Evolutionary conservation across 1,140 invertebrate species (phyloP).

Genomic region (Elymnias hypermnestra): DNA sequence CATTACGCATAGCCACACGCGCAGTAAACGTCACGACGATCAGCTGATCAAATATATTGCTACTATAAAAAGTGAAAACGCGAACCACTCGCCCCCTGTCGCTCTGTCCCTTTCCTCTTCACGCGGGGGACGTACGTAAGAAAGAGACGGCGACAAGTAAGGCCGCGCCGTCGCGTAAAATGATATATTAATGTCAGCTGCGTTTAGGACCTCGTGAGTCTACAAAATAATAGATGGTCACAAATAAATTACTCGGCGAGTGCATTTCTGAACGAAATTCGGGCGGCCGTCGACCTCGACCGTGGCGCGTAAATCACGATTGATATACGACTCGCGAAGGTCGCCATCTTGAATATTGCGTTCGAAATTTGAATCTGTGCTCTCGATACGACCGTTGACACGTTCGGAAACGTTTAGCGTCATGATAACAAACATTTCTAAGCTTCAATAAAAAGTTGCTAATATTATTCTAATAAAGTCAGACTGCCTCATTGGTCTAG

Average conservation of each 20-base stretch:
- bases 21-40: conserved; percentile 71
- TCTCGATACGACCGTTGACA: conserved; percentile 49
- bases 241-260: conserved; percentile 71
- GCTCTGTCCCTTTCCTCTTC: conserved; percentile 38
- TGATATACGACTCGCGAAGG: conserved; percentile 67
- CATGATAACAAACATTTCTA: too few species aligned
- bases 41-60: conserved; percentile 76
- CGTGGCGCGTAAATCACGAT: conserved; percentile 70
- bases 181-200: conserved; percentile 75
- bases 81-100: conserved; percentile 56
- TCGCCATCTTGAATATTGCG: conserved; percentile 69
- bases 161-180: conserved; percentile 64
- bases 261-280: conserved; percentile 74
- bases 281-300: conserved; percentile 70
- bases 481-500: too few species aligned
- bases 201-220: conserved; percentile 74
- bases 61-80: conserved; percentile 76
- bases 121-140: conserved; percentile 4
- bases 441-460: too few species aligned
- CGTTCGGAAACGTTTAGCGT: too few species aligned
- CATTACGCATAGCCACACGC: conserved; percentile 53
- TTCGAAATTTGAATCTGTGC: conserved; percentile 70
- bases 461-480: too few species aligned
- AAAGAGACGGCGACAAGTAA: conserved; percentile 39
- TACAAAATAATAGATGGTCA: conserved; percentile 75